These are phyloP conservation scores for Anthopleura xanthogrammica DNA, from an alignment of 92 coral and sea anemone species.

Conservation along the genomic window DNA sequence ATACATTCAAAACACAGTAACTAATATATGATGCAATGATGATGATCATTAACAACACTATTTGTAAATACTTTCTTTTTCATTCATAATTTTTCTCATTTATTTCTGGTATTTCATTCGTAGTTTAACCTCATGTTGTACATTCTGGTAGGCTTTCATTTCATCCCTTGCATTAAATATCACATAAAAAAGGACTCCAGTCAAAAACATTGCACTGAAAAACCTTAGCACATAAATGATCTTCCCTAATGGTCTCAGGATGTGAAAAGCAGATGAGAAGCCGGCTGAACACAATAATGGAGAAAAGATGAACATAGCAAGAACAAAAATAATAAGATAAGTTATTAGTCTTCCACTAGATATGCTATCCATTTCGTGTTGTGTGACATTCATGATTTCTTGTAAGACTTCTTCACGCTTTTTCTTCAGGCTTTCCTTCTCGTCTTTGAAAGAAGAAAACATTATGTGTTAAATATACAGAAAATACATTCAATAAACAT, in stretches of 20 bases:
- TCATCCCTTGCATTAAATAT: conserved; percentile 41
- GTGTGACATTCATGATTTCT: neutral
- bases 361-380: neutral
- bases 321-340: neutral
- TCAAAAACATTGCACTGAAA: conserved; percentile 26
- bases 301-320: neutral
- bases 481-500: neutral
- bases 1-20: no score
- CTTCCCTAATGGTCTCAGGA: neutral
- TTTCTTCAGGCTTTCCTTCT: neutral
- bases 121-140: conserved; percentile 36
- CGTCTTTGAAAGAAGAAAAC: neutral
- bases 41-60: no score
- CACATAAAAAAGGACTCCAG: conserved; percentile 47
- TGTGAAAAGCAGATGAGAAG: neutral
- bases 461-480: no score
- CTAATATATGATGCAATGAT: no score
- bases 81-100: neutral
- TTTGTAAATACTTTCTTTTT: no score
- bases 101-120: conserved; percentile 34
- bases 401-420: neutral
- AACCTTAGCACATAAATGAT: conserved; percentile 39
- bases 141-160: conserved; percentile 42
- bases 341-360: neutral
- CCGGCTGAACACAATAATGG: neutral